Percentiles rank a stretch among this genome's conserved stretches.
Evolutionary conservation across 2,888 invertebrate species (phyloP).

Genomic region (Scaptomyza flava): DNA sequence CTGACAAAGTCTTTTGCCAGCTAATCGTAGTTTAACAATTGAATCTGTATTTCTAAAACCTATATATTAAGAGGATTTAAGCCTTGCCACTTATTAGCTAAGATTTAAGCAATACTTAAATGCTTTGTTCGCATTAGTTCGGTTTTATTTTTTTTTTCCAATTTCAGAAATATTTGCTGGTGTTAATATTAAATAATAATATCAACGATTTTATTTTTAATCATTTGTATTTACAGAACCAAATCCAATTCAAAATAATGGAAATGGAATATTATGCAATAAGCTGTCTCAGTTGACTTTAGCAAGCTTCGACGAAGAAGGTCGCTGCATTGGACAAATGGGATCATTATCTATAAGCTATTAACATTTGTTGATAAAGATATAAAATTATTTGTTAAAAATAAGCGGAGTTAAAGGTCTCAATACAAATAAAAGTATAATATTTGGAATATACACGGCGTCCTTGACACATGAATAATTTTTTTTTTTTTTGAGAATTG

Average conservation of each 20-base stretch:
- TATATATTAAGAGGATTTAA: too few relatives aligned
- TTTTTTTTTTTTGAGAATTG: not conserved
- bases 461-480: not conserved
- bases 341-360: slow-evolving; percentile 92
- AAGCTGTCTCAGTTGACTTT: slow-evolving; percentile 93
- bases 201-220: not conserved
- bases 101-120: too few relatives aligned
- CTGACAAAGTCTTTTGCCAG: too few relatives aligned
- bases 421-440: slow-evolving; percentile 18
- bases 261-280: slow-evolving; percentile 88
- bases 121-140: too few relatives aligned
- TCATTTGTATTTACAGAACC: slow-evolving; percentile 80
- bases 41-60: too few relatives aligned
- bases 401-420: slow-evolving; percentile 25
- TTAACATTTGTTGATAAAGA: slow-evolving; percentile 80
- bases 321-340: slow-evolving; percentile 93
- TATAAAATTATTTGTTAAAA: slow-evolving; percentile 52
- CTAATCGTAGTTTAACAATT: too few relatives aligned
- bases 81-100: too few relatives aligned
- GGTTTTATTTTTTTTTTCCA: too few relatives aligned
- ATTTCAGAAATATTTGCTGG: too few relatives aligned
- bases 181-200: too few relatives aligned
- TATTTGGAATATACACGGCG: slow-evolving; percentile 3
- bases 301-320: slow-evolving; percentile 95
- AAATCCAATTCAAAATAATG: slow-evolving; percentile 84